phyloP scores from a whole-genome alignment of 2,113 vertebrate genomes.

The Tor tambroides region DNA sequence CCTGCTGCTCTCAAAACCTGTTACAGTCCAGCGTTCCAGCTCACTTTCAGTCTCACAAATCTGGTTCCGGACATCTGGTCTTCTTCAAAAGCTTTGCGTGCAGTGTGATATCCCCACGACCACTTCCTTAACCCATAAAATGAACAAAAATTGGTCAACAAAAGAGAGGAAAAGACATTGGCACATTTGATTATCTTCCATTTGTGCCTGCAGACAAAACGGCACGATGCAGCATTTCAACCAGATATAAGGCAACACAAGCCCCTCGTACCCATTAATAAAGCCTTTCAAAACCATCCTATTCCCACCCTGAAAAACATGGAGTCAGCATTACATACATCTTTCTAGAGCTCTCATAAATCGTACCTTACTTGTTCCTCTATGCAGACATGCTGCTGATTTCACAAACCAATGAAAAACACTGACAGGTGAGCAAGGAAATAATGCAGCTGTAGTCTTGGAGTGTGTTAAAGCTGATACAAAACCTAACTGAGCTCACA shows the following conservation, averaged over 20 bases:
- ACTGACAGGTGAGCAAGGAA: constrained; percentile 7
- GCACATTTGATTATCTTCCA: constrained; percentile 9
- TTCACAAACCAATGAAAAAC: constrained; percentile 5
- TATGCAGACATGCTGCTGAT: not conserved
- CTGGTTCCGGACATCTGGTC: not conserved
- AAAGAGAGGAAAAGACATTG: not conserved
- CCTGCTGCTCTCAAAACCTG: not conserved
- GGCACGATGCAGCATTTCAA: constrained; percentile 11
- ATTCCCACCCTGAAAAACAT: not conserved
- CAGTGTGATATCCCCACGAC: not conserved
- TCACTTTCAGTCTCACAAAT: constrained; percentile 9
- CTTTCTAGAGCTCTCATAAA: not conserved
- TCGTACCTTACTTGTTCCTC: not conserved
- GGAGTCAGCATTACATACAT: not conserved
- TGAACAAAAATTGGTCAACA: not conserved
- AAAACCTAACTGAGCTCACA: not conserved
- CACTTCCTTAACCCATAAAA: constrained; percentile 7
- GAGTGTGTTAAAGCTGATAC: not conserved
- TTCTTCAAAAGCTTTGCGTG: not conserved
- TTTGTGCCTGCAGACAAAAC: not conserved
- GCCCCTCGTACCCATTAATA: not conserved
- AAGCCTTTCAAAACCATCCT: not conserved
- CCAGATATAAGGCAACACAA: constrained; percentile 6
- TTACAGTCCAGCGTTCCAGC: constrained; percentile 7
- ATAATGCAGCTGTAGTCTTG: not conserved